Conservation (phyloP, 2,797 vertebrate species). For the Yasuhikotakia modesta region DNA sequence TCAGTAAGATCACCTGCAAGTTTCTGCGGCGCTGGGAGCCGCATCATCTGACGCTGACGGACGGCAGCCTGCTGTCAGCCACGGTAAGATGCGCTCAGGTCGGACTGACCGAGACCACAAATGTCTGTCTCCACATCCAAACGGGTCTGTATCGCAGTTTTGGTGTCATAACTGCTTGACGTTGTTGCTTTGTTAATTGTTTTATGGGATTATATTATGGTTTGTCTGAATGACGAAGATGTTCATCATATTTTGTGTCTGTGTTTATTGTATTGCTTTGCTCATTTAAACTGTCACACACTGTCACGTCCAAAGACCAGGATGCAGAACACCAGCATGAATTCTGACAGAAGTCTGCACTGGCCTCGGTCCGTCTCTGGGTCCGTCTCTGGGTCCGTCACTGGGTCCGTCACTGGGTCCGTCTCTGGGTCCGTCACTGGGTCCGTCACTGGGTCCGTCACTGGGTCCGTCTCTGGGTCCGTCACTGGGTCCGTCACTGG, state of each 20-base stretch:
- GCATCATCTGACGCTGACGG: conserved; percentile 93
- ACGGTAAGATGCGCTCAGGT: conserved; percentile 78
- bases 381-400: no score
- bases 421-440: no score
- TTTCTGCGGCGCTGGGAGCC: conserved; percentile 96
- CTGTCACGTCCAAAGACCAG: background rate
- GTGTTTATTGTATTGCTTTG: background rate
- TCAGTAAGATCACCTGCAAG: conserved; percentile 98
- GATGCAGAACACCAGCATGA: no score
- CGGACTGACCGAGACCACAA: background rate
- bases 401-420: no score
- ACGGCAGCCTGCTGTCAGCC: conserved; percentile 91
- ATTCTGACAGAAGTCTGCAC: no score
- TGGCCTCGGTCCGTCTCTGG: no score
- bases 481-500: no score
- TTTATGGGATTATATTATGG: background rate
- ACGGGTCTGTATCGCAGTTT: background rate
- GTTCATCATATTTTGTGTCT: background rate
- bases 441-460: no score
- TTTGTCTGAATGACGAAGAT: background rate
- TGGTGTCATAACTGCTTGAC: background rate
- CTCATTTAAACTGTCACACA: background rate
- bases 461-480: no score
- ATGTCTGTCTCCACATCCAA: background rate
- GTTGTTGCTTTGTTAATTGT: background rate